Evolutionary conservation across 53 echinoderm and acorn worm species (phyloP), one percentile per base, ranked within the genome.

Genomic region (Zoroaster sp.): DNA sequence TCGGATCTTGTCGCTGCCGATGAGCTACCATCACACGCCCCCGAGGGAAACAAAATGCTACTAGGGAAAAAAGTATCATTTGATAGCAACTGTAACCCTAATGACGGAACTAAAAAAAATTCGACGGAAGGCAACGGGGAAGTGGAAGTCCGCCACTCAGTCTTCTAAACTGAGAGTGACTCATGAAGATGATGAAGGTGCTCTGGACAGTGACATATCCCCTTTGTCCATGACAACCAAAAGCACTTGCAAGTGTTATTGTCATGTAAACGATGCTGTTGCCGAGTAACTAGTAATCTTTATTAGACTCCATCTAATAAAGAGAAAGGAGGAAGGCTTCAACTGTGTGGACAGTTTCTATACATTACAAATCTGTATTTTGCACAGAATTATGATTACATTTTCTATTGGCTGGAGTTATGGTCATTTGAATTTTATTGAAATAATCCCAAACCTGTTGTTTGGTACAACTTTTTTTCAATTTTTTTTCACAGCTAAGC

Each of bases 61-160:
- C 81, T 68, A 4, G 23, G 68, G 44, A 81, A 81, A 15, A 81
- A 67, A 32, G 81, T 81, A 14, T 81, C 81, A 3, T 81, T 81
- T 67, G 81, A 81, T 39, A 81, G 81, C 81, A 81, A 66, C 33
- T 81, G 81, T 37, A 81, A 81, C 31, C 81, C 34, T 11, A 81
- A 47, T 17, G 81, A 81, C 32, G 81, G 81, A 81, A 67, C 81
- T n/a, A 0, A 55, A 66, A 13, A 81, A 66, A 67, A 81, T 81
- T 30, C 41, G 81, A 4, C 41, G 81, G 14, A 81, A 81, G 42
- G 81, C 81, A 23, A 81, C 81, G 2, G 81, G 81, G 41, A 81
- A 67, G 28, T n/a, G 68, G 34, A 81, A 81, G 33, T 66, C 40
- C 1, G 40, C 67, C 4, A 41, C 68, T 0, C 66, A 67, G 55